Evolutionary conservation across 2,797 vertebrate genomes (phyloP).

Genomic region (Delichon dasypus): DNA sequence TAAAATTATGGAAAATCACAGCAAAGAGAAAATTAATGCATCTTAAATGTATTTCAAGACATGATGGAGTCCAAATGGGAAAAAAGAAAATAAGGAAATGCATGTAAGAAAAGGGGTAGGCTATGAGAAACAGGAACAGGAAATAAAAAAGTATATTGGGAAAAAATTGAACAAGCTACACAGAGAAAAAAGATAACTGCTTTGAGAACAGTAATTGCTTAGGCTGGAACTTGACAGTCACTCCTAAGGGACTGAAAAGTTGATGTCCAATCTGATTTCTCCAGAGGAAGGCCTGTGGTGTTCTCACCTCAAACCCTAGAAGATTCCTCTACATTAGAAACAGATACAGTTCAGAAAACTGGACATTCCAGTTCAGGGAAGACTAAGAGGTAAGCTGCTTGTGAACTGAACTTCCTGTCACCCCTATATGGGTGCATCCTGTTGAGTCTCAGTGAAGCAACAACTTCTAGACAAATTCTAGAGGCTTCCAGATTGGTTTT

Average conservation of each 20-base stretch:
- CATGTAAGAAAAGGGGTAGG: background rate
- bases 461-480: background rate
- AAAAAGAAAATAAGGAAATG: conserved; percentile 21
- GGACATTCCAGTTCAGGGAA: conserved; percentile 7
- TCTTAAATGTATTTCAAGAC: conserved; percentile 42
- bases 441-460: background rate
- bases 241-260: background rate
- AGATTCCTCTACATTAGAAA: conserved; percentile 43
- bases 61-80: background rate
- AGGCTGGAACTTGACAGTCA: background rate
- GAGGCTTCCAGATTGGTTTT: background rate
- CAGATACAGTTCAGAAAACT: conserved; percentile 32
- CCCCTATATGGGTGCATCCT: background rate
- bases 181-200: background rate
- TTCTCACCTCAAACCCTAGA: conserved; percentile 49
- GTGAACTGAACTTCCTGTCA: conserved; percentile 64
- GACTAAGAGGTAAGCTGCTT: conserved; percentile 33
- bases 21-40: conserved; percentile 37
- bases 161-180: background rate
- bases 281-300: conserved; percentile 17
- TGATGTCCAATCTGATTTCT: conserved; percentile 4
- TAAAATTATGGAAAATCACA: conserved; percentile 54
- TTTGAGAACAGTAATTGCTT: background rate
- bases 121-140: background rate
- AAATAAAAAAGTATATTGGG: background rate